Evolutionary conservation across 2,113 vertebrate genomes (phyloP).

Genomic region (Protomyctophum bolini): DNA sequence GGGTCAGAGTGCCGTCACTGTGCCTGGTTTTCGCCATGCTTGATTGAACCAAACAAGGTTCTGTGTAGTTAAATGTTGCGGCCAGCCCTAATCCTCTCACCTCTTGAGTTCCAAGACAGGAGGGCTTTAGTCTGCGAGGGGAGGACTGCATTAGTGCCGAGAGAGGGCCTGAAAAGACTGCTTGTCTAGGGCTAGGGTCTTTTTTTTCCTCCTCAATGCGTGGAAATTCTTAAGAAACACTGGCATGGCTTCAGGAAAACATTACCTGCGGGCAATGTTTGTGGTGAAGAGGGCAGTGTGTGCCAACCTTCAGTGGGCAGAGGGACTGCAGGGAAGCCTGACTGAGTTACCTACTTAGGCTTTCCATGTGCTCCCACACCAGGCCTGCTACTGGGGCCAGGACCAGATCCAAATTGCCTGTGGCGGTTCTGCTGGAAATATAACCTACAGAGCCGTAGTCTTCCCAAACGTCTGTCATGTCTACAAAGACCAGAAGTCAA

Average conservation of each 20-base stretch:
- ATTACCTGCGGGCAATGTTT: slow-evolving; percentile 73
- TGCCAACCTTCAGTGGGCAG: slow-evolving; percentile 70
- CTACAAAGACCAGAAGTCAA: slow-evolving; percentile 56
- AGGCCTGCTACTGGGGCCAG: slow-evolving; percentile 39
- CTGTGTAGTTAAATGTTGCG: slow-evolving; percentile 66
- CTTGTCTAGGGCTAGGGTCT: slow-evolving; percentile 70
- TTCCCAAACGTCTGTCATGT: slow-evolving; percentile 59
- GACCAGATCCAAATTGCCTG: slow-evolving; percentile 69
- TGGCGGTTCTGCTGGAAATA: slow-evolving; percentile 69
- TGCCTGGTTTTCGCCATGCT: slow-evolving; percentile 60
- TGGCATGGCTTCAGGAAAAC: slow-evolving; percentile 76
- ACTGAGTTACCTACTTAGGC: slow-evolving; percentile 68
- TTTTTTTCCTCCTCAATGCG: slow-evolving; percentile 56
- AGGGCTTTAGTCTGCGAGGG: slow-evolving; percentile 58
- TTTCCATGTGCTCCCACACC: slow-evolving; percentile 58
- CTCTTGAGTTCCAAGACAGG: slow-evolving; percentile 56
- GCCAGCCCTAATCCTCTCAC: slow-evolving; percentile 73
- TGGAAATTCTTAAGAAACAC: slow-evolving; percentile 75
- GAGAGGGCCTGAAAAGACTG: slow-evolving; percentile 71
- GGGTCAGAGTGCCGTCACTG: slow-evolving; percentile 44
- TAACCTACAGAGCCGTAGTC: slow-evolving; percentile 46
- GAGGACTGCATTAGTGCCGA: slow-evolving; percentile 61
- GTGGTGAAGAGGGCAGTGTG: slow-evolving; percentile 62
- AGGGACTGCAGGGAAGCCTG: slow-evolving; percentile 59
- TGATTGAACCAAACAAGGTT: slow-evolving; percentile 78